Conservation (phyloP, 2,113 vertebrate species). For the Pteropus alecto region DNA sequence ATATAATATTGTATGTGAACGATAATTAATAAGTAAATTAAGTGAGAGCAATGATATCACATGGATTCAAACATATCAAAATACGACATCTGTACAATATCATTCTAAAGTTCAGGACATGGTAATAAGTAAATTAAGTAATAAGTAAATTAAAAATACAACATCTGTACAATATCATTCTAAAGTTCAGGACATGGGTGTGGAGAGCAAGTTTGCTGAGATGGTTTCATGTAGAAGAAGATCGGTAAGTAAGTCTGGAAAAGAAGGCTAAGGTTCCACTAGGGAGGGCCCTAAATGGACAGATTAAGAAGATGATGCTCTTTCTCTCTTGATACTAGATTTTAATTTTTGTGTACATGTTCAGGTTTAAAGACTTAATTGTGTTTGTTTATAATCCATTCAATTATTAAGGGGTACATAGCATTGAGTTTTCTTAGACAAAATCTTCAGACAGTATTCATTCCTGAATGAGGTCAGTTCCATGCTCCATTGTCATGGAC, state of each 20-base stretch:
- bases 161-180: background rate
- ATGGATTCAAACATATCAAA: background rate
- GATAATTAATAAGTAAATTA: too few species aligned
- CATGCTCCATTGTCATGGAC: background rate
- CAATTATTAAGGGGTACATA: background rate
- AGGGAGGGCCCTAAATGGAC: background rate
- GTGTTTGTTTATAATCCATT: slow-evolving; percentile 4
- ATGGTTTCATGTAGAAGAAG: background rate
- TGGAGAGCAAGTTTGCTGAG: background rate
- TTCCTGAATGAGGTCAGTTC: background rate
- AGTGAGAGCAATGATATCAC: background rate
- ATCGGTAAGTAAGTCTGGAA: background rate
- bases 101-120: background rate
- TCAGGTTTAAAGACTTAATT: background rate
- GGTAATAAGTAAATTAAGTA: too few species aligned
- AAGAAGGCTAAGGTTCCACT: background rate
- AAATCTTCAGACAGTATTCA: background rate
- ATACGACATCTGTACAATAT: background rate
- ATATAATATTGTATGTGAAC: too few species aligned
- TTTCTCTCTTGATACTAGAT: background rate
- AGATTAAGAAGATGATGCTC: background rate
- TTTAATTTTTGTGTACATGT: background rate
- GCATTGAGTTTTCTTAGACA: background rate
- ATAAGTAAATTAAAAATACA: too few species aligned
- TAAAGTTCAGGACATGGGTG: background rate